Conservation (phyloP, 2,888 invertebrate genomes). For the Halictus ligatus region DNA sequence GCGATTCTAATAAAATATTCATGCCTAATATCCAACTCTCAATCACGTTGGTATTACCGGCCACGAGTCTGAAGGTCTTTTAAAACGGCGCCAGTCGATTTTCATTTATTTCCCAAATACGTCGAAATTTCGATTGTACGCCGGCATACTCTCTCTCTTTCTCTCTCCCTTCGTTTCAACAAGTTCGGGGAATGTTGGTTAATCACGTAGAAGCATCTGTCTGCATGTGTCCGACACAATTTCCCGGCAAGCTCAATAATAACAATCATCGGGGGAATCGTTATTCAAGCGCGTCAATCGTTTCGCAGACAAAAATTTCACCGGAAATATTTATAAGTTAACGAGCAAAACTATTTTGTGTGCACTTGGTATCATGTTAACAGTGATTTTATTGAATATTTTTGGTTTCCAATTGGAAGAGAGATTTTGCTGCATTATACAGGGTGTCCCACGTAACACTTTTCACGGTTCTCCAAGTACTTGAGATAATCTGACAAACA, state of each 20-base stretch:
- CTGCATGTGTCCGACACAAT: not conserved
- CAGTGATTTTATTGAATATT: not conserved
- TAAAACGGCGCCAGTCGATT: not conserved
- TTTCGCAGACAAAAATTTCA: not conserved
- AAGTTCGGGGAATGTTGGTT: not conserved
- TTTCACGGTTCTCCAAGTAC: no score
- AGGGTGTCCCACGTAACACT: no score
- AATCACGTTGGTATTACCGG: slow-evolving; percentile 23
- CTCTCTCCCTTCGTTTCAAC: not conserved
- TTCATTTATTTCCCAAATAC: not conserved
- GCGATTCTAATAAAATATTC: not conserved
- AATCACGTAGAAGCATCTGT: not conserved
- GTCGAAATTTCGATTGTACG: not conserved
- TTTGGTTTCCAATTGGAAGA: not conserved
- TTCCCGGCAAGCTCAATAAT: not conserved
- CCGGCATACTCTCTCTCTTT: no score
- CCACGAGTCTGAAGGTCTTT: slow-evolving; percentile 15
- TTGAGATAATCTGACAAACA: no score
- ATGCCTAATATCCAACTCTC: not conserved
- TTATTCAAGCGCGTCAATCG: not conserved
- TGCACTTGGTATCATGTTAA: not conserved
- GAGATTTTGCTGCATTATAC: not conserved
- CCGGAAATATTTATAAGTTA: not conserved
- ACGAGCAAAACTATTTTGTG: not conserved
- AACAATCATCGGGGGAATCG: not conserved